Base-by-base conservation (phyloP, 2,888 invertebrate genomes). In the Hypselothyrea guttata region DNA sequence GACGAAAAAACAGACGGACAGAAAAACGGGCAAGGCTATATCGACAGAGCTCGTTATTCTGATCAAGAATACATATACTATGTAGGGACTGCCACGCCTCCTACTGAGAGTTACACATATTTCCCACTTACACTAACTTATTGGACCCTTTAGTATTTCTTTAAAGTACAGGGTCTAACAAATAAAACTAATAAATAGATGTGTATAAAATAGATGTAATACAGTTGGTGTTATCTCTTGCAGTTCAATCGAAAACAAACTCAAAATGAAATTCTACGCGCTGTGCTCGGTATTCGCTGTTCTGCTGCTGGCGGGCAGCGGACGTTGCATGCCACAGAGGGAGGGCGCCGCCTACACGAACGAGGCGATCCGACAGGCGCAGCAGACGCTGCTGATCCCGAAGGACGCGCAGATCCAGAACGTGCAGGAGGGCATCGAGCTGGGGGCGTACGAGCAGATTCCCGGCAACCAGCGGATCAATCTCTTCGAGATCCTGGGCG, bases 371-470 rank as follows among this genome's bases (percentile, higher is more conserved):
- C 93, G 94, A 65, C 96, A 96, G 90, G 96, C 96, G 0, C 96
- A 96, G 90, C 95, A 94, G 90, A 96, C 96, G 3, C 94, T 93
- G 86, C 92, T 96, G 62, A 96, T 96, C 78, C 96, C 96, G 11
- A 94, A 94, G 88, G 95, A 96, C 88, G 96, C 96, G 31, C 93
- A 94, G 87, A 96, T 96, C 69, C 96, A 96, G 90, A 95, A 95
- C 90, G 95, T 94, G 82, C 94, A 96, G 90, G 95, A 96, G 90
- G 96, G 96, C 54, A 95, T 96, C 71, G 95, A 96, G 90, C 90
- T 96, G 84, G 95, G 95, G 2, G 96, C 96, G 4, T 95, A 95
- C 90, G 96, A 96, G 90, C 94, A 94, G 71, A 96, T 96, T 84
- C 96, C 96, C 84, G 95, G 94, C 64, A 93, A 95, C 91, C 95